Evolutionary conservation across 2,888 invertebrate genomes (phyloP).

Genomic region (Imbricaverruca yamaguchii): DNA sequence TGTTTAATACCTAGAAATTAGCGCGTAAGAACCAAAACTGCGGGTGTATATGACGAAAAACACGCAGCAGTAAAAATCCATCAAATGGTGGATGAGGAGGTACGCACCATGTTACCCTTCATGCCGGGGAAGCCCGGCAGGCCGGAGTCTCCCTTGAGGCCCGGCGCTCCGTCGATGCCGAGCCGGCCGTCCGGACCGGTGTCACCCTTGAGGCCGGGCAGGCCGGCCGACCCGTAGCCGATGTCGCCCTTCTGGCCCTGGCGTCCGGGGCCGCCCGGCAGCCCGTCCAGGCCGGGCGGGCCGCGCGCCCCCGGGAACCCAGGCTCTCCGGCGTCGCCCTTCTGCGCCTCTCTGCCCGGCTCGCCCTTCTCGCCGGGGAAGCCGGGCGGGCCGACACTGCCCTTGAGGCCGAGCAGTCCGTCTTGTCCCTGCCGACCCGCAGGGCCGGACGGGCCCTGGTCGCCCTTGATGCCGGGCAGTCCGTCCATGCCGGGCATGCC

Average conservation of each 20-base stretch:
- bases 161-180: conserved; percentile 62
- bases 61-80: too few relatives aligned
- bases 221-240: conserved; percentile 46
- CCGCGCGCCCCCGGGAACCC: conserved; percentile 47
- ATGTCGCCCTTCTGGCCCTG: conserved; percentile 45
- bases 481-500: conserved; percentile 45
- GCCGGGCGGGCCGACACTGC: conserved; percentile 37
- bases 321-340: conserved; percentile 55
- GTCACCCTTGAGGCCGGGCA: conserved; percentile 64
- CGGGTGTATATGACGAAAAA: too few relatives aligned
- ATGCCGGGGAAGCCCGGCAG: conserved; percentile 59
- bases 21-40: too few relatives aligned
- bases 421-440: conserved; percentile 34
- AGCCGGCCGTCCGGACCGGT: conserved; percentile 60
- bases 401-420: conserved; percentile 49
- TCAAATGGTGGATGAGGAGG: too few relatives aligned
- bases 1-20: too few relatives aligned
- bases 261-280: conserved; percentile 53
- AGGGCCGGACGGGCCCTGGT: conserved; percentile 35
- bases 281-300: conserved; percentile 51
- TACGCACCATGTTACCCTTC: conserved; percentile 25
- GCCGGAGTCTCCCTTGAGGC: conserved; percentile 63
- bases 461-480: conserved; percentile 40
- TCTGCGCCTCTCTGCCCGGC: conserved; percentile 49
- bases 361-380: conserved; percentile 49